These are phyloP conservation scores for Gandaritis pyraliata DNA, from an alignment of 2,888 invertebrate species.

Conservation along the genomic window DNA sequence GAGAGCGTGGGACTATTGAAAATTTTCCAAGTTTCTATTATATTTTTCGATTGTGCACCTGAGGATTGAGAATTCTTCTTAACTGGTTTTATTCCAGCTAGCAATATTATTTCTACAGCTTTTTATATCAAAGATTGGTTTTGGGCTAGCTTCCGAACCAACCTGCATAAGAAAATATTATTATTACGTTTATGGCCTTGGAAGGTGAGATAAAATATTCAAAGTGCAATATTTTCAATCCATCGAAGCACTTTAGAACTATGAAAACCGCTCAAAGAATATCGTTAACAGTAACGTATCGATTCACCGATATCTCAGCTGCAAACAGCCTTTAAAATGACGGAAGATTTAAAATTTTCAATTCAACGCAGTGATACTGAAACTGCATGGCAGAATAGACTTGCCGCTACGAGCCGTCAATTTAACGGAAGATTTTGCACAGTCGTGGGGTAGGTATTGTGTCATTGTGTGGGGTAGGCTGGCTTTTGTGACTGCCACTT, in stretches of 20 bases:
- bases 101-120: no score
- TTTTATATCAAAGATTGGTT: no score
- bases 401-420: slow-evolving; percentile 66
- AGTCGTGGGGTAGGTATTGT: slow-evolving; percentile 48
- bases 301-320: slow-evolving; percentile 39
- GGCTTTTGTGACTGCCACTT: slow-evolving; percentile 33
- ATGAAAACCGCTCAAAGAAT: slow-evolving; percentile 18
- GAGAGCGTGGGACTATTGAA: slow-evolving; percentile 35
- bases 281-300: slow-evolving; percentile 37
- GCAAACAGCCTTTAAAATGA: slow-evolving; percentile 44
- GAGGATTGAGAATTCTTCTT: slow-evolving; percentile 26
- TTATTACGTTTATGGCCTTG: not conserved
- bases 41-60: slow-evolving; percentile 35
- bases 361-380: slow-evolving; percentile 57
- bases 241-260: slow-evolving; percentile 15
- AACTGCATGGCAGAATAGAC: slow-evolving; percentile 60
- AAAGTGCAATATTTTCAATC: slow-evolving; percentile 12
- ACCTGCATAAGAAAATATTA: not conserved
- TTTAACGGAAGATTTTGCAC: slow-evolving; percentile 79
- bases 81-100: slow-evolving; percentile 12
- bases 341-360: slow-evolving; percentile 61
- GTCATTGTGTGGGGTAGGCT: slow-evolving; percentile 38
- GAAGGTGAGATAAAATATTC: not conserved
- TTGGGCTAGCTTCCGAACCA: no score
- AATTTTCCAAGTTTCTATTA: slow-evolving; percentile 26